phyloP scores from a whole-genome alignment of 2,888 invertebrate genomes.

The Sericinus montela region DNA sequence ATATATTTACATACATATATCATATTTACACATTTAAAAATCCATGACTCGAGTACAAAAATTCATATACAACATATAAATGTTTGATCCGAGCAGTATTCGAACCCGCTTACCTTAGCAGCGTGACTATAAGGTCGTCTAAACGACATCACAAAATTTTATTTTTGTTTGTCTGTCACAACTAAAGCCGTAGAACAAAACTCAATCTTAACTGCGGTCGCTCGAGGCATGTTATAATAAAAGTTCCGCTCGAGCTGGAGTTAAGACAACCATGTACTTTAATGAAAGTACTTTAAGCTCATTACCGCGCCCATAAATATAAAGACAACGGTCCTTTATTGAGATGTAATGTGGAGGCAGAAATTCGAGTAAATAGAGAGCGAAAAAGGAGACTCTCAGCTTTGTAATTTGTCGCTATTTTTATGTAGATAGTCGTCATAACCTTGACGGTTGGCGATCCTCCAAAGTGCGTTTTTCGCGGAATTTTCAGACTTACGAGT shows the following conservation, averaged over 20 bases:
- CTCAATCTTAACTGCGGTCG: background rate
- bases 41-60: no score
- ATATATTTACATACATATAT: no score
- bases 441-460: no score
- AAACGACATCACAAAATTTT: background rate
- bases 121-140: no score
- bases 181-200: background rate
- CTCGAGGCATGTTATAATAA: background rate
- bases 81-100: no score
- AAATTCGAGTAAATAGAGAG: background rate
- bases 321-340: constrained; percentile 6
- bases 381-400: background rate
- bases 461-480: no score
- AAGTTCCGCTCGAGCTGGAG: background rate
- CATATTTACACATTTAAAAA: no score
- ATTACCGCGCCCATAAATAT: constrained; percentile 4
- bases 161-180: background rate
- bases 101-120: no score
- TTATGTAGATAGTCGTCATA: no score
- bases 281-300: constrained; percentile 14
- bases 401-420: background rate
- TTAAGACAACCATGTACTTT: constrained; percentile 1
- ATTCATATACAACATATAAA: no score
- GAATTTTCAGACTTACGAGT: no score
- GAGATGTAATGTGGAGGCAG: background rate